phyloP scores from a whole-genome alignment of 2,888 invertebrate genomes.

The Cybosia mesomella region DNA sequence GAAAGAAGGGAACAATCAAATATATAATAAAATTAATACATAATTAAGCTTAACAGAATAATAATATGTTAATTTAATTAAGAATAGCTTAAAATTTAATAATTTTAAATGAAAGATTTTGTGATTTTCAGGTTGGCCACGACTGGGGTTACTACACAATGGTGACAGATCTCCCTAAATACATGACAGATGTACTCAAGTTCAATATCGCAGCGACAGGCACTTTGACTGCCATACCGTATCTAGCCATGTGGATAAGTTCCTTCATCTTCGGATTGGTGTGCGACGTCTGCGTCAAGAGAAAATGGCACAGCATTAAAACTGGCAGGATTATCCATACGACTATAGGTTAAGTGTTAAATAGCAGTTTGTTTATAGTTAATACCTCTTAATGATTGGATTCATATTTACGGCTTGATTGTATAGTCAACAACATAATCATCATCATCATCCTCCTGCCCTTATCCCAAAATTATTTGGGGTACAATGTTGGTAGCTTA shows the following conservation, averaged over 20 bases:
- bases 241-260: constrained; percentile 90
- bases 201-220: constrained; percentile 90
- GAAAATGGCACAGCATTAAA: constrained; percentile 86
- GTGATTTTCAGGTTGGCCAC: constrained; percentile 74
- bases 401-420: not conserved
- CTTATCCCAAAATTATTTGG: too few relatives aligned
- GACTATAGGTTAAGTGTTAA: constrained; percentile 84
- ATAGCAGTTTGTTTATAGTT: not conserved
- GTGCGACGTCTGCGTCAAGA: constrained; percentile 90
- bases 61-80: too few relatives aligned
- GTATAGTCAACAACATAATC: too few relatives aligned
- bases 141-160: constrained; percentile 91
- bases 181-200: constrained; percentile 89
- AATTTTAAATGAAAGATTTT: not conserved
- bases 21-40: too few relatives aligned
- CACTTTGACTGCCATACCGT: constrained; percentile 89
- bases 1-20: too few relatives aligned
- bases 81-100: not conserved
- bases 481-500: too few relatives aligned
- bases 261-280: constrained; percentile 89
- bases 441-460: too few relatives aligned
- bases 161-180: constrained; percentile 90
- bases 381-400: too few relatives aligned
- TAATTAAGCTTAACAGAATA: too few relatives aligned
- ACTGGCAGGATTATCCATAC: constrained; percentile 89